A percentile compares a stretch with the other conserved stretches of the same genome.
Evolutionary conservation across 2,797 vertebrate species (phyloP).

Genomic region (Morus bassanus): DNA sequence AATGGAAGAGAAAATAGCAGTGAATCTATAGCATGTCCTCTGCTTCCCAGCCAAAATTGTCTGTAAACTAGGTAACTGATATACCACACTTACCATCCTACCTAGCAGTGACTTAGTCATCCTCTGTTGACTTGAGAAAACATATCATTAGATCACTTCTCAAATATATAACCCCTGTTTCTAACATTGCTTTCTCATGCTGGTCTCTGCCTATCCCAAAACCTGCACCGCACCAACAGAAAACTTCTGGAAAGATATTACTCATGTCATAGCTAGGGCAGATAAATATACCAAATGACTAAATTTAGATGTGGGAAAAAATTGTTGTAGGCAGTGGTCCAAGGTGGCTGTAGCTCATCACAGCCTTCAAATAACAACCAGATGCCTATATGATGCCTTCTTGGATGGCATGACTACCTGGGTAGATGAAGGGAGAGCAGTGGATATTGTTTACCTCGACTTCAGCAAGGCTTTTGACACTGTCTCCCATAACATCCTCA

Average conservation of each 20-base stretch:
- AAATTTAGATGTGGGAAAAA: background rate
- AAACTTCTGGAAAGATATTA: background rate
- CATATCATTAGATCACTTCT: background rate
- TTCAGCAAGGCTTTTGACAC: too few relatives aligned
- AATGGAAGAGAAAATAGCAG: background rate
- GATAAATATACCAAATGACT: background rate
- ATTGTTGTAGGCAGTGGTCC: background rate
- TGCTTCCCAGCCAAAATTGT: background rate
- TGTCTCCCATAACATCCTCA: too few relatives aligned
- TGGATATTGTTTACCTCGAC: too few relatives aligned
- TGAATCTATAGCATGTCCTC: background rate
- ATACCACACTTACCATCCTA: background rate
- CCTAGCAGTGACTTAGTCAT: background rate
- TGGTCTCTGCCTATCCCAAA: background rate
- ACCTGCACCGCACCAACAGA: background rate
- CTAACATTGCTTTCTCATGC: background rate
- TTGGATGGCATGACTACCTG: too few relatives aligned
- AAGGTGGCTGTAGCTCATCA: background rate
- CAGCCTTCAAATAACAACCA: background rate
- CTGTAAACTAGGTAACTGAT: background rate
- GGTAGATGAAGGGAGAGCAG: too few relatives aligned
- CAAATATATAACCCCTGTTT: background rate
- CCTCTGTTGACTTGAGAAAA: background rate
- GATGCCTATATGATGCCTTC: background rate
- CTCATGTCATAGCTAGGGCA: background rate